Conservation (phyloP, 2,113 vertebrate species). For the Rafetus swinhoei region DNA sequence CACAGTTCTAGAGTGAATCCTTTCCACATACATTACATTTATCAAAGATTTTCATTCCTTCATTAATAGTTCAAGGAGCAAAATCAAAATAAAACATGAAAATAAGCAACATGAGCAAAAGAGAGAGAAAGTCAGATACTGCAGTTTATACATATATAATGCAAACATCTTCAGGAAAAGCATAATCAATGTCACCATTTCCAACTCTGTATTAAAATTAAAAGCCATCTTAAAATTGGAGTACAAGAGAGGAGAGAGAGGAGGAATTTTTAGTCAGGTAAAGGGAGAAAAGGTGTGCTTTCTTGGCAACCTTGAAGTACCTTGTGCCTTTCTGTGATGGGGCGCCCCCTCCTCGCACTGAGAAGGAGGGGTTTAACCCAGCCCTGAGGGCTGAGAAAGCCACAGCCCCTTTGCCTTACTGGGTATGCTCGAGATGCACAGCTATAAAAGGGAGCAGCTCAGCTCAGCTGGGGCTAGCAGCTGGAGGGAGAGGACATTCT, state of each 20-base stretch:
- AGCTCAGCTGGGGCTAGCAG: no score
- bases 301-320: background rate
- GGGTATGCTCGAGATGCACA: no score
- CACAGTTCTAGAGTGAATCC: background rate
- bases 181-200: background rate
- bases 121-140: background rate
- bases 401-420: no score
- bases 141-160: background rate
- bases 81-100: background rate
- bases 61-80: background rate
- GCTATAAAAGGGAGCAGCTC: no score
- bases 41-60: background rate
- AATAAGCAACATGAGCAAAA: background rate
- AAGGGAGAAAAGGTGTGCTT: background rate
- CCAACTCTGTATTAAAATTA: background rate
- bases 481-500: no score
- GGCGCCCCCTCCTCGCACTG: no score
- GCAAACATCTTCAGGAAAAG: background rate
- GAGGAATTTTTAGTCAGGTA: background rate
- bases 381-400: no score
- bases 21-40: background rate
- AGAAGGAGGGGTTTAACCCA: no score
- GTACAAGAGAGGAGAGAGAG: background rate
- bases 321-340: background rate
- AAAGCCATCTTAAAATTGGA: background rate